These are phyloP conservation scores for Periophthalmus modestus DNA, from an alignment of 2,113 vertebrate genomes.

Conservation along the genomic window DNA sequence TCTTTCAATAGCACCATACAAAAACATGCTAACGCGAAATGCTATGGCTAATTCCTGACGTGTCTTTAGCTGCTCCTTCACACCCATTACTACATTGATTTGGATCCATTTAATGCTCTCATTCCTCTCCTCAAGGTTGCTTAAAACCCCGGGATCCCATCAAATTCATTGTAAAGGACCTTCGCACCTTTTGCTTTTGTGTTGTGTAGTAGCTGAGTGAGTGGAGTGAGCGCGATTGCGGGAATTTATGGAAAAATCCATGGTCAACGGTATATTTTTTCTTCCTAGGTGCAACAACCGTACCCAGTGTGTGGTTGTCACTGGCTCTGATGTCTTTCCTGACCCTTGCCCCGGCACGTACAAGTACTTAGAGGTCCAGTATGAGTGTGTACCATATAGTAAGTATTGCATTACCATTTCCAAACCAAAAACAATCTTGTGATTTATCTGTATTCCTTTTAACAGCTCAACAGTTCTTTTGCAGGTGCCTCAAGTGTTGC, in stretches of 20 bases:
- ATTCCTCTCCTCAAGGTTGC: conserved; percentile 60
- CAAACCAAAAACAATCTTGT: conserved; percentile 34
- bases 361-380: conserved; percentile 99
- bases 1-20: conserved; percentile 56
- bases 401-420: conserved; percentile 82
- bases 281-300: conserved; percentile 96
- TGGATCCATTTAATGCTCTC: conserved; percentile 50
- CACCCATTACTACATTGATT: conserved; percentile 40
- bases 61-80: conserved; percentile 48
- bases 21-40: conserved; percentile 53
- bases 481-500: not conserved
- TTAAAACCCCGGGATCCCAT: conserved; percentile 55
- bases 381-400: conserved; percentile 99
- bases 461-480: conserved; percentile 18
- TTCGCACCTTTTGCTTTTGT: too few species aligned
- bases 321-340: conserved; percentile 98
- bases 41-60: conserved; percentile 52
- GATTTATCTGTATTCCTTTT: conserved; percentile 15
- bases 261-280: conserved; percentile 73
- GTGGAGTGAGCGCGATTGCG: conserved; percentile 38
- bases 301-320: conserved; percentile 98
- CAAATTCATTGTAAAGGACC: conserved; percentile 33
- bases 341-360: conserved; percentile 99
- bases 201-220: too few species aligned
- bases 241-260: conserved; percentile 65